phyloP scores from a whole-genome alignment of 2,113 vertebrate species.

The Beaufortia kweichowensis region DNA sequence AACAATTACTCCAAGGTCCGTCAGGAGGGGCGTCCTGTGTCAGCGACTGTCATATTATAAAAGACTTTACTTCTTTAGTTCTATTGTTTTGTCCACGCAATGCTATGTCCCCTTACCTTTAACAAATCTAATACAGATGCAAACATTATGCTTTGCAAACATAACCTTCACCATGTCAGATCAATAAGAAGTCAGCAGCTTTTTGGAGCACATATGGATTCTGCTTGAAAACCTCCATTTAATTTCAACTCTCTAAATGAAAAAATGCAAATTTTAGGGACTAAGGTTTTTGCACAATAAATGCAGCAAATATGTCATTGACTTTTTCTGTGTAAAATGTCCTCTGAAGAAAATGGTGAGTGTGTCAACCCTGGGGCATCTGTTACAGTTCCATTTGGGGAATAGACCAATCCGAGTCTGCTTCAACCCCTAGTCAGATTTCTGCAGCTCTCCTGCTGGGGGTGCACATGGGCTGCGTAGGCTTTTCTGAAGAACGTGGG shows the following conservation, averaged over 20 bases:
- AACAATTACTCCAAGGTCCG: slow-evolving; percentile 61
- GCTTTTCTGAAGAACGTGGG: slow-evolving; percentile 98
- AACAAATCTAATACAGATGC: slow-evolving; percentile 69
- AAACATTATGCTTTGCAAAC: slow-evolving; percentile 66
- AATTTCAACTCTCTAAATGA: slow-evolving; percentile 65
- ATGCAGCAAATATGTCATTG: slow-evolving; percentile 72
- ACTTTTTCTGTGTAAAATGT: slow-evolving; percentile 73
- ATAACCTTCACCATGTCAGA: slow-evolving; percentile 62
- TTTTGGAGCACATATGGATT: slow-evolving; percentile 67
- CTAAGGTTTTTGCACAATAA: slow-evolving; percentile 69
- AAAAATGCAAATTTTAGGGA: slow-evolving; percentile 58
- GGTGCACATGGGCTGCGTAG: slow-evolving; percentile 83
- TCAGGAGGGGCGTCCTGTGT: slow-evolving; percentile 56
- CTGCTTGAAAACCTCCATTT: slow-evolving; percentile 56
- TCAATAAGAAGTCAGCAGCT: slow-evolving; percentile 63
- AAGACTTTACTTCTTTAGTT: slow-evolving; percentile 64
- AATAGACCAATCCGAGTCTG: slow-evolving; percentile 62
- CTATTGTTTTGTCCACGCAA: slow-evolving; percentile 61
- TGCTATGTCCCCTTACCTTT: slow-evolving; percentile 64
- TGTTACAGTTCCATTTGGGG: slow-evolving; percentile 78
- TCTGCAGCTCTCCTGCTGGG: slow-evolving; percentile 88
- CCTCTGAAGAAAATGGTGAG: slow-evolving; percentile 78
- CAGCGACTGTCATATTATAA: slow-evolving; percentile 58
- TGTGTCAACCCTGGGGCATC: slow-evolving; percentile 70
- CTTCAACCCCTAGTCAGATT: slow-evolving; percentile 73